These are phyloP conservation scores for Ophion slaviceki DNA, from an alignment of 2,888 invertebrate genomes.

Conservation along the genomic window DNA sequence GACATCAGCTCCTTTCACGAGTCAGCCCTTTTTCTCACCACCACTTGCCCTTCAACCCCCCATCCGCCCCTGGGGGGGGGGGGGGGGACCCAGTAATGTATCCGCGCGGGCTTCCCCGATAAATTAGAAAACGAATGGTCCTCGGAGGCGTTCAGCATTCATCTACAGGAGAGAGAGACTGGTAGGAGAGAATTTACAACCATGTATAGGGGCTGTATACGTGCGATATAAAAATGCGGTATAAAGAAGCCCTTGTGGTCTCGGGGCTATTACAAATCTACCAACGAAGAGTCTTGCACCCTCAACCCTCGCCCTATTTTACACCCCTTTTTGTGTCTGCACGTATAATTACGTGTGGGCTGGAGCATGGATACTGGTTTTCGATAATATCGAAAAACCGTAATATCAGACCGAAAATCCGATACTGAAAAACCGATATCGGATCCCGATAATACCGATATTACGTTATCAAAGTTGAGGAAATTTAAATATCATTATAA, in stretches of 20 bases:
- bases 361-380: too few species aligned
- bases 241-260: neutral
- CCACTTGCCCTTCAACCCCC: neutral
- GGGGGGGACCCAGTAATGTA: neutral
- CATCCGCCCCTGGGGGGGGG: neutral
- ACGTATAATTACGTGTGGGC: conserved; percentile 1
- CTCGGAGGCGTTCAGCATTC: conserved; percentile 3
- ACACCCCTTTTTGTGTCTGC: neutral
- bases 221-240: neutral
- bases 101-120: conserved; percentile 20
- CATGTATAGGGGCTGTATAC: neutral
- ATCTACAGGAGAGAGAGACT: neutral
- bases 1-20: neutral
- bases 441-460: too few species aligned
- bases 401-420: too few species aligned
- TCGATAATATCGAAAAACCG: too few species aligned
- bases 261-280: neutral
- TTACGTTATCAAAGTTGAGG: too few species aligned
- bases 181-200: conserved; percentile 26
- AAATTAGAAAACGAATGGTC: conserved; percentile 51
- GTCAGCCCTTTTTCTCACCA: neutral
- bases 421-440: too few species aligned
- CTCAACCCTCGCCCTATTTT: neutral
- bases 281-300: neutral
- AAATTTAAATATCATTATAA: too few species aligned